Evolutionary conservation across 2,113 vertebrate genomes (phyloP).

Genomic region (Calyptommatus sinebrachiatus): DNA sequence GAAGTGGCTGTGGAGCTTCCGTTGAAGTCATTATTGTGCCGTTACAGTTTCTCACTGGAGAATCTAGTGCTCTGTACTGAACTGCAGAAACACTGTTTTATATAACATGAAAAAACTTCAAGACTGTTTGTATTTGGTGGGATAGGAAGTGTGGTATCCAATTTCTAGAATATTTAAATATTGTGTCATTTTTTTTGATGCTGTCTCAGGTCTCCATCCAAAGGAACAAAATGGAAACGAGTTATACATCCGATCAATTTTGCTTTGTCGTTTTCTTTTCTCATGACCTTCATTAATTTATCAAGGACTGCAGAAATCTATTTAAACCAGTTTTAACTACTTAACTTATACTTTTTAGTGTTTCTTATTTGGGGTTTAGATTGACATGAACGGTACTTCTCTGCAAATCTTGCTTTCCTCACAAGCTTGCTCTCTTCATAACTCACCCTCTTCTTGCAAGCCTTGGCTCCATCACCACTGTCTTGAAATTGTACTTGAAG

Average conservation of each 20-base stretch:
- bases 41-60: too few species aligned
- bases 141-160: conserved; percentile 40
- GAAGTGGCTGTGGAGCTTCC: too few species aligned
- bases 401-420: background rate
- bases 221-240: conserved; percentile 23
- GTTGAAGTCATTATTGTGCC: too few species aligned
- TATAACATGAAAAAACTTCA: conserved; percentile 56
- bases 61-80: too few species aligned
- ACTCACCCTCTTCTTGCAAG: too few species aligned
- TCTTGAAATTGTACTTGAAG: background rate
- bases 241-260: conserved; percentile 31
- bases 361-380: background rate
- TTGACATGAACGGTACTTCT: background rate
- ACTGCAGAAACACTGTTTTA: conserved; percentile 48
- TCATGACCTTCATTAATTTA: conserved; percentile 48
- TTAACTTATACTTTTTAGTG: conserved; percentile 29
- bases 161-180: conserved; percentile 24
- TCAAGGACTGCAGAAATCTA: conserved; percentile 32
- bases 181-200: conserved; percentile 37
- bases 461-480: background rate
- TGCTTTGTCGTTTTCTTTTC: conserved; percentile 30
- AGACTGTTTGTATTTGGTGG: conserved; percentile 29
- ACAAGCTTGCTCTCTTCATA: background rate
- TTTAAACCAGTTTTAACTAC: conserved; percentile 27
- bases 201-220: conserved; percentile 43